phyloP scores from a whole-genome alignment of 2,888 invertebrate species.

The Standfussiana lucernea region DNA sequence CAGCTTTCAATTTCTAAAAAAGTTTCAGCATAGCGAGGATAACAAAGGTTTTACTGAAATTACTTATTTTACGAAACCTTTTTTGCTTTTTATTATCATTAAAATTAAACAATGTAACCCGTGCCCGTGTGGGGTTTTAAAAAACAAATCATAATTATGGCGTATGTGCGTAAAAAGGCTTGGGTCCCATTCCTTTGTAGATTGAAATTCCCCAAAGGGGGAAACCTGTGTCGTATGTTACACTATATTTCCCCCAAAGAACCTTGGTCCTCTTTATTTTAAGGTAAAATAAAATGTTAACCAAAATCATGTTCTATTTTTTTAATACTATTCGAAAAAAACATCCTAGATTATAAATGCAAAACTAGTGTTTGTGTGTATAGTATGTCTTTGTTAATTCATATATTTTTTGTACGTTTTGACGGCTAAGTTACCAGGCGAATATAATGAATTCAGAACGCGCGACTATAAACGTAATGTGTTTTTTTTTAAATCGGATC shows the following conservation, averaged over 20 bases:
- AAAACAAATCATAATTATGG: slow-evolving; percentile 55
- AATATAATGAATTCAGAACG: not conserved
- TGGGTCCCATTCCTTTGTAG: slow-evolving; percentile 43
- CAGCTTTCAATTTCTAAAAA: slow-evolving; percentile 55
- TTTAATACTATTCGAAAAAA: not conserved
- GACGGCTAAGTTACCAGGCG: too few relatives aligned
- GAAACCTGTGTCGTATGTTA: slow-evolving; percentile 5
- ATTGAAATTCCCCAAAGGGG: slow-evolving; percentile 50
- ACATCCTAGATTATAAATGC: not conserved
- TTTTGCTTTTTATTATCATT: slow-evolving; percentile 28
- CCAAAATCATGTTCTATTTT: not conserved
- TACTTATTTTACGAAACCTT: slow-evolving; percentile 30
- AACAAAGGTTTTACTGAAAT: slow-evolving; percentile 36
- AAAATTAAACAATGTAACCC: slow-evolving; percentile 41
- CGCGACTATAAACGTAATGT: not conserved
- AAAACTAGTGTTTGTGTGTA: slow-evolving; percentile 1
- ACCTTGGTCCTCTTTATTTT: not conserved
- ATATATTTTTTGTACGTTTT: not conserved
- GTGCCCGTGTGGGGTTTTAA: slow-evolving; percentile 29
- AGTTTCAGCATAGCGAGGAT: slow-evolving; percentile 8
- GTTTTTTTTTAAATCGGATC: not conserved
- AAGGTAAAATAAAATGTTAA: not conserved
- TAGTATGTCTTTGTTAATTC: not conserved
- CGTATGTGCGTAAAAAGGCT: slow-evolving; percentile 35
- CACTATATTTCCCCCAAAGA: slow-evolving; percentile 7